Conservation (phyloP, 1,140 invertebrate species). For the Antheraea pernyi region DNA sequence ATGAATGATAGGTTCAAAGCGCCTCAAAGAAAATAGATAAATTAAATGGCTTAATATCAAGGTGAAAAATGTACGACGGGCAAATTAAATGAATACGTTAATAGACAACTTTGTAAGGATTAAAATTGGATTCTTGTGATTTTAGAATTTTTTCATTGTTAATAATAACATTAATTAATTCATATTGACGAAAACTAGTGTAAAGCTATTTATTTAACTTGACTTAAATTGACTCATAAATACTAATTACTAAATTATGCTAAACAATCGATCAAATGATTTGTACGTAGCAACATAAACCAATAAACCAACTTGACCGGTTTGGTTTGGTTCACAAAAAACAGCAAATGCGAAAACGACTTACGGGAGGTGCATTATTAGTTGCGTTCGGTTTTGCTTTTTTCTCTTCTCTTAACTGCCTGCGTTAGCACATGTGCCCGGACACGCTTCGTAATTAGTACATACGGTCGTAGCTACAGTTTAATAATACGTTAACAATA, state of each 20-base stretch:
- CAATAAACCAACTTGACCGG: slow-evolving; percentile 54
- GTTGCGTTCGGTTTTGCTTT: slow-evolving; percentile 56
- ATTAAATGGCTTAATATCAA: too few relatives aligned
- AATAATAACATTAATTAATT: too few relatives aligned
- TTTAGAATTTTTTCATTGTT: too few relatives aligned
- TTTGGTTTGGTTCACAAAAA: slow-evolving; percentile 56
- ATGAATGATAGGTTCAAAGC: too few relatives aligned
- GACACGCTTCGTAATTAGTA: slow-evolving; percentile 42
- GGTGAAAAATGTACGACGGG: too few relatives aligned
- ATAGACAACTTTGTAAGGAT: too few relatives aligned
- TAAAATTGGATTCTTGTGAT: too few relatives aligned
- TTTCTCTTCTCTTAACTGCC: slow-evolving; percentile 60
- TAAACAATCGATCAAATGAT: slow-evolving; percentile 63
- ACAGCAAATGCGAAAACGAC: slow-evolving; percentile 57
- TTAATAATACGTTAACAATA: slow-evolving; percentile 3
- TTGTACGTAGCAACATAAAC: slow-evolving; percentile 60
- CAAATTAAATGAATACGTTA: too few relatives aligned
- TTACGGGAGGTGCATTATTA: slow-evolving; percentile 64
- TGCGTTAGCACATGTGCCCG: slow-evolving; percentile 58
- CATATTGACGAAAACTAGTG: not conserved
- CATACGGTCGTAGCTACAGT: slow-evolving; percentile 31
- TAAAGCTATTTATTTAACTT: not conserved
- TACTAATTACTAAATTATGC: too few relatives aligned
- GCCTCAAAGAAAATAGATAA: too few relatives aligned
- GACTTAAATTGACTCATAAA: too few relatives aligned